Evolutionary conservation across 2,113 vertebrate genomes (phyloP), one percentile per base, ranked within the genome.

Genomic region (Macquaria ambigua): DNA sequence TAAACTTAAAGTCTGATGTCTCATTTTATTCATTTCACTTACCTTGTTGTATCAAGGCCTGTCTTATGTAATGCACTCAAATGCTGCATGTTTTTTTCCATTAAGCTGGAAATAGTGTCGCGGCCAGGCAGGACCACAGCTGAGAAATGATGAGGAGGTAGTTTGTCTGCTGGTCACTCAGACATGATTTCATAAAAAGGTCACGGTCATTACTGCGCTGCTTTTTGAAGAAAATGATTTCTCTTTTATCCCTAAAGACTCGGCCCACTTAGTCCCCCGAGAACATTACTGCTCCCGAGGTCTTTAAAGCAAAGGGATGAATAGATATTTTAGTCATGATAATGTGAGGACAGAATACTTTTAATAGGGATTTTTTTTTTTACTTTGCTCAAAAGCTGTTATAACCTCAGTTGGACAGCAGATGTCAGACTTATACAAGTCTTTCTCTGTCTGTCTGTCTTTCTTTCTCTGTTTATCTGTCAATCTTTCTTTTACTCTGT

Each of bases 371-470:
- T 34, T 39, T 20, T 28, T 0, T 6, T 23, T 48, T 18, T 28
- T 0, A 23, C 14, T 10, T 37, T 34, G 7, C 7, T 43, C n/a
- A 20, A 14, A 77, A 81, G 7, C 15, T 83, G 83, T 15, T 56
- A 34, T 74, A 46, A 73, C 81, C n/a, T 0, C 12, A 61, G 6
- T 8, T 75, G 3, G 70, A 20, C 93, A 94, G 76, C 21, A 93
- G 92, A 74, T 79, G 93, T 66, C 92, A 90, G 85, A 3, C 34
- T 86, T 50, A 50, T 0, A 83, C 86, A 15, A 73, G 21, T 21
- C 58, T 67, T 39, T 31, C 15, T 25, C 15, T 18, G 0, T n/a
- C 39, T 48, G 8, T 53, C 50, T 1, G 18, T 52, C 16, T n/a
- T n/a, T n/a, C n/a, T n/a, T n/a, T n/a, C n/a, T n/a, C n/a, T n/a